A percentile compares a stretch with the other conserved stretches of the same genome.
Conservation (phyloP, 2,797 vertebrate genomes). For the Notolepis coatsorum region DNA sequence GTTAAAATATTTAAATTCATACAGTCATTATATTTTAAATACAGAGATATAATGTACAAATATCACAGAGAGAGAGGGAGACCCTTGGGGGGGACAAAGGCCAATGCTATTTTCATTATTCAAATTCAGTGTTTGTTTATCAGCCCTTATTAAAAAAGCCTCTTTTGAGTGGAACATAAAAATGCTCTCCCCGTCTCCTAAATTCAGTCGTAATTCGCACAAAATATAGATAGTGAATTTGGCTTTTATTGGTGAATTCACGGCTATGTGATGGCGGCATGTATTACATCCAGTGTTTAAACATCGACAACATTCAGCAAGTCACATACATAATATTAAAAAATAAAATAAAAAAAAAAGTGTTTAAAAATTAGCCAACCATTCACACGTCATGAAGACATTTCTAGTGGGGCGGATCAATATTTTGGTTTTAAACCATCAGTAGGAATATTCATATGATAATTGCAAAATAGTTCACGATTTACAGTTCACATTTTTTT, state of each 20-base stretch:
- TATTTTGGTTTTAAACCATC: slow-evolving; percentile 66
- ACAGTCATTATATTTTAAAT: slow-evolving; percentile 99
- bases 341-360: slow-evolving; percentile 29
- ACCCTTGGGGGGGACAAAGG: slow-evolving; percentile 89
- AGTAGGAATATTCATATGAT: slow-evolving; percentile 69
- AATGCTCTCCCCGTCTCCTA: slow-evolving; percentile 45
- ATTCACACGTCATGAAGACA: slow-evolving; percentile 61
- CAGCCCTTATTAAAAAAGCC: slow-evolving; percentile 83
- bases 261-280: slow-evolving; percentile 45
- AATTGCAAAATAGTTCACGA: slow-evolving; percentile 75
- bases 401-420: slow-evolving; percentile 59
- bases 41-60: slow-evolving; percentile 95
- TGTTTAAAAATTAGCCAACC: slow-evolving; percentile 59
- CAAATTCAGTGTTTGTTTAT: slow-evolving; percentile 86
- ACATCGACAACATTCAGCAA: slow-evolving; percentile 78
- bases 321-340: slow-evolving; percentile 74
- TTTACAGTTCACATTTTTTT: slow-evolving; percentile 81
- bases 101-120: slow-evolving; percentile 88
- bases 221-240: slow-evolving; percentile 67
- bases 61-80: slow-evolving; percentile 97
- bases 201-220: slow-evolving; percentile 45
- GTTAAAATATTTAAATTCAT: slow-evolving; percentile 99
- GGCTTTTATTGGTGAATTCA: slow-evolving; percentile 60
- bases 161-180: slow-evolving; percentile 59
- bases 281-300: slow-evolving; percentile 73